Percentiles rank a stretch among this genome's conserved stretches.
These are phyloP conservation scores for Holothuria scabra DNA, from an alignment of 53 echinoderm and acorn worm genomes.

Conservation along the genomic window DNA sequence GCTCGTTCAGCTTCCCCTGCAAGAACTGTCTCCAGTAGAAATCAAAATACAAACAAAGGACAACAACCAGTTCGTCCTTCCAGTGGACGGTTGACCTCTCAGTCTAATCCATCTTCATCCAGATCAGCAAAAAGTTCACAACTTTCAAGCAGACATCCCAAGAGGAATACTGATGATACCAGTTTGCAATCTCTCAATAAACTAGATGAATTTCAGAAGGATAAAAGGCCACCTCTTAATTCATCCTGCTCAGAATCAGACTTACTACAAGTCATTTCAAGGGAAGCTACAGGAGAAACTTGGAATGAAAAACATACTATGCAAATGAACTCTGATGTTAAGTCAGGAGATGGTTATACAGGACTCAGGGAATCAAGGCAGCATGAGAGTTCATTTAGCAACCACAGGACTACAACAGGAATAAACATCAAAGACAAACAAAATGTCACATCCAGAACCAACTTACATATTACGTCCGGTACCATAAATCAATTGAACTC, in stretches of 20 bases:
- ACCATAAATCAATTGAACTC: conserved; percentile 23
- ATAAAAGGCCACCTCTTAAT: neutral
- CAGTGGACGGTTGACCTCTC: conserved; percentile 41
- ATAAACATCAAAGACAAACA: conserved; percentile 66
- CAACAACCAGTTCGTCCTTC: neutral
- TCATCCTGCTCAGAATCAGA: conserved; percentile 48
- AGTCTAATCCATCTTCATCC: conserved; percentile 39
- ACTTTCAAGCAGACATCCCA: conserved; percentile 3
- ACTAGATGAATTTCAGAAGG: neutral
- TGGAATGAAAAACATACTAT: too few relatives aligned
- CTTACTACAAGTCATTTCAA: neutral
- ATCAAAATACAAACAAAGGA: neutral
- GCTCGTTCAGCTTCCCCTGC: conserved; percentile 73
- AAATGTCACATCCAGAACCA: neutral
- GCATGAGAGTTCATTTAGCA: conserved; percentile 76
- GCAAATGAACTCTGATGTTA: neutral
- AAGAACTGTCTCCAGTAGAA: neutral
- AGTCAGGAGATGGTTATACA: conserved; percentile 39
- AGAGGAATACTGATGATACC: neutral
- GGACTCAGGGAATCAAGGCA: conserved; percentile 60
- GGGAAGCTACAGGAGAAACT: neutral
- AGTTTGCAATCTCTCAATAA: neutral
- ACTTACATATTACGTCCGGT: conserved; percentile 8
- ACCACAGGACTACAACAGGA: conserved; percentile 73
- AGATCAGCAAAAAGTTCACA: conserved; percentile 18